Evolutionary conservation across 2,888 invertebrate species (phyloP).

Genomic region (Hyppa rectilinea): DNA sequence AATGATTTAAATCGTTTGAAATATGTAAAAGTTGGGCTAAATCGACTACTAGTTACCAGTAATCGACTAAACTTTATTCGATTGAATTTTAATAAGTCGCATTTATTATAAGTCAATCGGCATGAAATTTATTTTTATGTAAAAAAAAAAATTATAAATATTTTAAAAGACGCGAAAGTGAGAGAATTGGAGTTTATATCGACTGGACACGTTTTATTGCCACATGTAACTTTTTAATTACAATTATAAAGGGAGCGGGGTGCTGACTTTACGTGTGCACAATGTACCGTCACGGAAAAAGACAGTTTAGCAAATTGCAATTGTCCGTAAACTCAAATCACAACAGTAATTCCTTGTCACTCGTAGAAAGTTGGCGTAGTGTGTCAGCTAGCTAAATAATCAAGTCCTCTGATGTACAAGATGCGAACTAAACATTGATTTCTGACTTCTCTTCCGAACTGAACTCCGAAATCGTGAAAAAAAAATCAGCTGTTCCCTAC

Average conservation of each 20-base stretch:
- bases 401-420: background rate
- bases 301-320: background rate
- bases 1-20: conserved; percentile 8
- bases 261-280: conserved; percentile 1
- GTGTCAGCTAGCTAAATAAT: background rate
- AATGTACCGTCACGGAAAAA: background rate
- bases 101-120: conserved; percentile 53
- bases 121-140: conserved; percentile 64
- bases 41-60: conserved; percentile 3
- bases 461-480: no score
- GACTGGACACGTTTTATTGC: conserved; percentile 59
- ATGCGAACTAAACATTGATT: background rate
- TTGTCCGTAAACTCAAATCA: background rate
- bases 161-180: conserved; percentile 76
- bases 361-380: background rate
- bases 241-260: conserved; percentile 53
- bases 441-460: no score
- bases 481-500: no score
- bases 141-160: conserved; percentile 64
- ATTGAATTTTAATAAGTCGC: conserved; percentile 32
- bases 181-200: conserved; percentile 68
- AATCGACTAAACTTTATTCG: conserved; percentile 40
- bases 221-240: conserved; percentile 66
- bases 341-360: background rate
- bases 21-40: conserved; percentile 26